These are phyloP conservation scores for Lomographa bimaculata DNA, from an alignment of 2,888 invertebrate genomes.

Conservation along the genomic window DNA sequence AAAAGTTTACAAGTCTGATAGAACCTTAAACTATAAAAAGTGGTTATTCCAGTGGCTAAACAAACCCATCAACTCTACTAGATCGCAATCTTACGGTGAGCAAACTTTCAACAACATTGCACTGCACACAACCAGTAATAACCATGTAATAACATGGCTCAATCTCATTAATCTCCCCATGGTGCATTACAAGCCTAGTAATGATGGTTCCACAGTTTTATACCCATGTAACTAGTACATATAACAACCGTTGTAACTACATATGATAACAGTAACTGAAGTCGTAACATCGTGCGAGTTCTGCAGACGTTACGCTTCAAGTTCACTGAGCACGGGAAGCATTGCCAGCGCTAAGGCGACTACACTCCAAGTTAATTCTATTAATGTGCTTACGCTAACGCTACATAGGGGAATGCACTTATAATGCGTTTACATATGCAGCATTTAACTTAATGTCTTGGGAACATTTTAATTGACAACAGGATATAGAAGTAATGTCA, in stretches of 20 bases:
- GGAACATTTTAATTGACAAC: too few species aligned
- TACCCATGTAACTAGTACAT: conserved; percentile 16
- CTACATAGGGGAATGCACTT: conserved; percentile 25
- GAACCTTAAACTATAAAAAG: too few species aligned
- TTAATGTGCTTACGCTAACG: conserved; percentile 13
- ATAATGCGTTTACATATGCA: conserved; percentile 17
- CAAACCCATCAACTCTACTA: too few species aligned
- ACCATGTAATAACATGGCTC: background rate
- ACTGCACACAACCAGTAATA: too few species aligned
- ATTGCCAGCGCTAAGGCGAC: conserved; percentile 30
- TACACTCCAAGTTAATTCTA: conserved; percentile 16
- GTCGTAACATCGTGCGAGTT: conserved; percentile 26
- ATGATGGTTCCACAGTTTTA: too few species aligned
- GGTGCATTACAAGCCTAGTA: conserved; percentile 2
- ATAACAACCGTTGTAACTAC: conserved; percentile 27
- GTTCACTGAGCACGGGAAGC: conserved; percentile 44
- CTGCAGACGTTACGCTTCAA: conserved; percentile 41
- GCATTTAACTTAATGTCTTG: too few species aligned
- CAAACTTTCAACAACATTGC: too few species aligned
- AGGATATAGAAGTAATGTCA: too few species aligned
- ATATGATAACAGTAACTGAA: conserved; percentile 33
- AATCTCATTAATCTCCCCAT: conserved; percentile 1
- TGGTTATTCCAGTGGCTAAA: too few species aligned
- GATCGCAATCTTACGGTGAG: too few species aligned
- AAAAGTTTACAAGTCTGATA: too few species aligned